Base-by-base conservation (phyloP, 2,888 invertebrate species). In the Dendrolimus pini region DNA sequence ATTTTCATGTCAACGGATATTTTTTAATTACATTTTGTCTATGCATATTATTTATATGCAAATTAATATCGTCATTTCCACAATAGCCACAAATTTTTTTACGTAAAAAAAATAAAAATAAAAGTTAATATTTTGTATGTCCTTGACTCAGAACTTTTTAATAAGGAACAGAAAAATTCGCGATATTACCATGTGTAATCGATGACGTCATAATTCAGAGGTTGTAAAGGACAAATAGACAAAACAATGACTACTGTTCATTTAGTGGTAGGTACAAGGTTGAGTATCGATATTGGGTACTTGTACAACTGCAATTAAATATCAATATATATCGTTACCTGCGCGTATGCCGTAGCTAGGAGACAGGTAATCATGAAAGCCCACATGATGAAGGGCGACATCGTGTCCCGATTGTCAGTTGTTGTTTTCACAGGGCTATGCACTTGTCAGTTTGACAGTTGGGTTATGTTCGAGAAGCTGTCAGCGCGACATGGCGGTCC, bases 401-500 rank as follows among this genome's bases (percentile, higher is more conserved):
- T 84, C 85, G 86, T 88, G 69, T 77, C 75, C 70, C 67, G 71
- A 64, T 72, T 73, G 70, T 75, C 70, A 68, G 68, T 72, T 65
- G 61, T 63, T 65, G 56, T 67, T 65, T 61, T 63, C 58, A 60
- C 60, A 61, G 55, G 66, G 64, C 61, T 63, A 69, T 30, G 64
- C 67, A 73, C 71, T 74, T 68, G 72, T 75, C 71, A 68, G 68
- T 72, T 74, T 77, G 76, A 75, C 76, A 73, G 72, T 60, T 61
- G 58, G 65, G 59, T 56, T 58, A 64, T 66, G 68, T 47, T 47
- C 47, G 47, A 47, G 62, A 65, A 60, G 66, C 64, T 71, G 74
- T 85, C 73, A 88, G 74, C 76, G 81, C 78, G 70, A 61, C 80
- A 88, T 89, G 75, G 78, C 80, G 82, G 78, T 78, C 82, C 81